Evolutionary conservation across 2,888 invertebrate genomes (phyloP).

Genomic region (Ormyrus thymus): DNA sequence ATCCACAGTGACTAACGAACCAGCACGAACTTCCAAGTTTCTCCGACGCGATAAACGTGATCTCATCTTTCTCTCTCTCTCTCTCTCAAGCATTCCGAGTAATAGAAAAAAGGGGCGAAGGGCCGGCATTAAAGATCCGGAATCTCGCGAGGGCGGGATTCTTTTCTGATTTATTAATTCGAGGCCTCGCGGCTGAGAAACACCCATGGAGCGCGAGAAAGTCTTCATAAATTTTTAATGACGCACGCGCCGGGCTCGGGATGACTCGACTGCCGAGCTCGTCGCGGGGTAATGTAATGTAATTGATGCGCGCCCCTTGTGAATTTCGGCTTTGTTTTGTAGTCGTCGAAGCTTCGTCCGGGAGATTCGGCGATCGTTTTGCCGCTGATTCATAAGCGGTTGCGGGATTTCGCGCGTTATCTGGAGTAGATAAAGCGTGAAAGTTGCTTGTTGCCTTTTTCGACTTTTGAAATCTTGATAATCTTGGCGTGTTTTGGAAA

Average conservation of each 20-base stretch:
- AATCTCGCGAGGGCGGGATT: constrained; percentile 6
- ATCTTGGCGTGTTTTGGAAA: too few species aligned
- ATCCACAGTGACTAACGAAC: constrained; percentile 26
- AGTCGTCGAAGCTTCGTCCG: neutral
- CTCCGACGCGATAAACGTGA: constrained; percentile 9
- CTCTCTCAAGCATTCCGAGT: constrained; percentile 4
- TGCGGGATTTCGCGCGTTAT: neutral
- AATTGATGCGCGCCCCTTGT: neutral
- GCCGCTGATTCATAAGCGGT: neutral
- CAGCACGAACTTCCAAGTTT: neutral
- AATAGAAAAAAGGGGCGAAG: neutral
- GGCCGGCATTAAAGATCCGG: constrained; percentile 35
- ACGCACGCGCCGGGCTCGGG: neutral
- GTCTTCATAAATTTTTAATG: constrained; percentile 40
- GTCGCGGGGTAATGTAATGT: constrained; percentile 16
- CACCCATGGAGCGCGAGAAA: constrained; percentile 23
- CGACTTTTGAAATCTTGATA: too few species aligned
- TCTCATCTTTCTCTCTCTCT: constrained; percentile 19
- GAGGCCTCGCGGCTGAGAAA: neutral
- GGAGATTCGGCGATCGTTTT: neutral
- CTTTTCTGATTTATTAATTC: constrained; percentile 41
- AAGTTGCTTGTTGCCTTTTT: constrained; percentile 2
- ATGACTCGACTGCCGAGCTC: neutral
- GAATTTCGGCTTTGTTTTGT: neutral
- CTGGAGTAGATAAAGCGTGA: constrained; percentile 9